A percentile compares a stretch with the other conserved stretches of the same genome.
Evolutionary conservation across 2,797 vertebrate species (phyloP).

Genomic region (Sebastes trivittatus): DNA sequence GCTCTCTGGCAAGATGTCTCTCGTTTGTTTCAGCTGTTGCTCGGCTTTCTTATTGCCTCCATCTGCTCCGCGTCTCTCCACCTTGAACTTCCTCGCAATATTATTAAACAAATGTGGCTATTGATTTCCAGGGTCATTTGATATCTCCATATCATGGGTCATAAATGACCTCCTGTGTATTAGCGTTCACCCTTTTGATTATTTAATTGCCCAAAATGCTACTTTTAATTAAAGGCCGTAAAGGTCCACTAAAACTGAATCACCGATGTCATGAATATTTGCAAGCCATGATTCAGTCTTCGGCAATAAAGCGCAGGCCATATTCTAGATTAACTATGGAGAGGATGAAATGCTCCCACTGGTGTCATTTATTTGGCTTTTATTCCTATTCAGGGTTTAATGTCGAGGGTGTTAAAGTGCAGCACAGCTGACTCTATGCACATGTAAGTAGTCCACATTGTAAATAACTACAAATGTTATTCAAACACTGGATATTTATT

Average conservation of each 20-base stretch:
- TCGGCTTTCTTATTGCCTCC: slow-evolving; percentile 61
- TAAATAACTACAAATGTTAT: background rate
- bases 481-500: background rate
- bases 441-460: background rate
- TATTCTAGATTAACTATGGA: slow-evolving; percentile 18
- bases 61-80: slow-evolving; percentile 68
- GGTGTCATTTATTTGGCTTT: slow-evolving; percentile 20
- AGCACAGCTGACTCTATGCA: background rate
- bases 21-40: slow-evolving; percentile 72
- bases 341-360: slow-evolving; percentile 6
- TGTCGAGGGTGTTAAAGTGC: background rate
- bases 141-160: slow-evolving; percentile 42
- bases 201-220: slow-evolving; percentile 54
- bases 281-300: slow-evolving; percentile 15
- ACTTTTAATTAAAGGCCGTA: slow-evolving; percentile 50
- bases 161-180: slow-evolving; percentile 40
- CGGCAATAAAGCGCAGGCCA: slow-evolving; percentile 11
- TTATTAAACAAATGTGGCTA: slow-evolving; percentile 60
- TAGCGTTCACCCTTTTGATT: slow-evolving; percentile 38
- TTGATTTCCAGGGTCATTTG: slow-evolving; percentile 60
- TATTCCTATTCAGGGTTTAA: background rate
- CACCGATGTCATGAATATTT: slow-evolving; percentile 16
- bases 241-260: slow-evolving; percentile 46
- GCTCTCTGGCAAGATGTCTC: slow-evolving; percentile 68
- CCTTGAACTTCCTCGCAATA: slow-evolving; percentile 54